phyloP scores from a whole-genome alignment of 1,140 invertebrate species.

The Akabosia matsudoensis region DNA sequence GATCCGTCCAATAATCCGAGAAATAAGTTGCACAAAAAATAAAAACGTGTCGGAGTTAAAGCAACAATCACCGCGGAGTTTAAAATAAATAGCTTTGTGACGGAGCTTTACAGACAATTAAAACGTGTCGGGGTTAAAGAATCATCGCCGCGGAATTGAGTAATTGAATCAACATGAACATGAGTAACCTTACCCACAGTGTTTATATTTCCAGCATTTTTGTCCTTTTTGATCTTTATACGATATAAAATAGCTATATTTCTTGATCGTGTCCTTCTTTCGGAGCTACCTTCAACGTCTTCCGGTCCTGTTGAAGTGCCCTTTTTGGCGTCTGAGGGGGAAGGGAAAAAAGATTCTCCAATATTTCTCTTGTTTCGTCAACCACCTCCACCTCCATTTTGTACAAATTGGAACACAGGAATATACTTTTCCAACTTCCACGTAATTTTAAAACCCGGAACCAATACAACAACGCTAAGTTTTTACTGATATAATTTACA shows the following conservation, averaged over 20 bases:
- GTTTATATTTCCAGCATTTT: background rate
- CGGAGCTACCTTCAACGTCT: slow-evolving; percentile 6
- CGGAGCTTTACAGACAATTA: too few species aligned
- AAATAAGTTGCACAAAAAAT: too few species aligned
- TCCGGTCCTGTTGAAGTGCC: background rate
- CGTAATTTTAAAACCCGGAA: too few species aligned
- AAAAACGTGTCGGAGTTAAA: too few species aligned
- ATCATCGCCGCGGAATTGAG: too few species aligned
- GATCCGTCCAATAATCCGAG: background rate
- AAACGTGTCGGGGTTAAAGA: background rate
- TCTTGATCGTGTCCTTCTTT: background rate
- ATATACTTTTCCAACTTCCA: background rate
- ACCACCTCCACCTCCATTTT: background rate
- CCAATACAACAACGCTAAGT: too few species aligned
- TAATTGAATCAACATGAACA: too few species aligned
- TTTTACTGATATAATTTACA: too few species aligned
- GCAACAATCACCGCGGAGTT: background rate
- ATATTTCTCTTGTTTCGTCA: too few species aligned
- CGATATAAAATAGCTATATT: background rate
- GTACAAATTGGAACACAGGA: background rate
- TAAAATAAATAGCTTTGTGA: too few species aligned
- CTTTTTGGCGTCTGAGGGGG: background rate
- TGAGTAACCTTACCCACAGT: too few species aligned
- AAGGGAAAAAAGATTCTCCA: too few species aligned
- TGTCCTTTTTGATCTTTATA: background rate